Evolutionary conservation across 2,797 vertebrate genomes (phyloP).

Genomic region (Channallabes apus): DNA sequence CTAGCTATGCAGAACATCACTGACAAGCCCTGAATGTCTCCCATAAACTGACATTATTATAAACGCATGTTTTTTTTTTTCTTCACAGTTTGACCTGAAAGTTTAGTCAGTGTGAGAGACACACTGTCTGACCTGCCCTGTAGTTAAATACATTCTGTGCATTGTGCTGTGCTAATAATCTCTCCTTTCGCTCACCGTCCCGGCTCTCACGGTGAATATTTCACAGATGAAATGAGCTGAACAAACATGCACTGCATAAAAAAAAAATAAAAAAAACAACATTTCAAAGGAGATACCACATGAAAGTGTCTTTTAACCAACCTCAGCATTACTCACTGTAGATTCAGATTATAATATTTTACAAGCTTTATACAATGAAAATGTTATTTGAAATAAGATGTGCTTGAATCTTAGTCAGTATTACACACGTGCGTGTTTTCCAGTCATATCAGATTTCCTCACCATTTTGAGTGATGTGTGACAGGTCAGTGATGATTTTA

Average conservation of each 20-base stretch:
- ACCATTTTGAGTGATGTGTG: slow-evolving; percentile 81
- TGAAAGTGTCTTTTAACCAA: not conserved
- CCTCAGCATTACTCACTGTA: not conserved
- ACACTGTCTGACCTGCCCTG: slow-evolving; percentile 20
- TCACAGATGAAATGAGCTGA: slow-evolving; percentile 32
- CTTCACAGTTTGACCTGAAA: slow-evolving; percentile 37
- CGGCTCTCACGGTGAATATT: slow-evolving; percentile 3
- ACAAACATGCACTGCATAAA: slow-evolving; percentile 31
- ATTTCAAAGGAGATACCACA: slow-evolving; percentile 21
- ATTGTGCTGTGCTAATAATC: slow-evolving; percentile 25
- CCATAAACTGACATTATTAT: slow-evolving; percentile 46
- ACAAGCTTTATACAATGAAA: not conserved
- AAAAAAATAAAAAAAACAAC: not conserved
- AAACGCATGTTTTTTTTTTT: slow-evolving; percentile 19
- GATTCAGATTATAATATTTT: not conserved
- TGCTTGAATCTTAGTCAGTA: not conserved
- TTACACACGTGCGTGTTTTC: too few species aligned
- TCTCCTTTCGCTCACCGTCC: slow-evolving; percentile 9
- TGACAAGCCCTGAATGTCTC: slow-evolving; percentile 44
- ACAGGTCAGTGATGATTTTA: slow-evolving; percentile 88
- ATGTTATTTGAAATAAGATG: not conserved
- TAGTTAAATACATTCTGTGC: slow-evolving; percentile 22
- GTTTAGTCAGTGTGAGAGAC: slow-evolving; percentile 24
- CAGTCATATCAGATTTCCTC: slow-evolving; percentile 50
- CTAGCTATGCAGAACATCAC: slow-evolving; percentile 30